Percentiles rank a stretch among this genome's conserved stretches.
These are phyloP conservation scores for Ptychadena robeensis DNA, from an alignment of 2,797 vertebrate species.

Conservation along the genomic window DNA sequence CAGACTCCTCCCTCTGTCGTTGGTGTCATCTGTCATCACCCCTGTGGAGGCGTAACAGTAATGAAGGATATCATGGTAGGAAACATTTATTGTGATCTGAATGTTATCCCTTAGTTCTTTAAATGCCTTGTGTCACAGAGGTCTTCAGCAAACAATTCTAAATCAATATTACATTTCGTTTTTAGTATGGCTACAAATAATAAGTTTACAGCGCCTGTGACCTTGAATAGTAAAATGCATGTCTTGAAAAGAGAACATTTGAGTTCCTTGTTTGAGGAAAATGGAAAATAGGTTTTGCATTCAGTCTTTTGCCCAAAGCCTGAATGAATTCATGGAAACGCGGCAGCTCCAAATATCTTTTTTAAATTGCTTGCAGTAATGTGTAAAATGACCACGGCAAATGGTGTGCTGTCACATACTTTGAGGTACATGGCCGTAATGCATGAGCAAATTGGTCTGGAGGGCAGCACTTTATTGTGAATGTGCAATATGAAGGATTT, in stretches of 20 bases:
- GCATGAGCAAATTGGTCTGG: constrained; percentile 40
- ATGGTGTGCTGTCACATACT: constrained; percentile 45
- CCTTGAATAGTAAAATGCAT: neutral
- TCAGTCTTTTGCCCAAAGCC: constrained; percentile 31
- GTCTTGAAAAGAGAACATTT: constrained; percentile 15
- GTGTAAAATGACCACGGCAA: constrained; percentile 24
- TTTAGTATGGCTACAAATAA: neutral
- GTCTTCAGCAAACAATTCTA: too few relatives aligned
- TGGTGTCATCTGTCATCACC: too few relatives aligned
- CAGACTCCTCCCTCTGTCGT: too few relatives aligned
- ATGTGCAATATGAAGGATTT: constrained; percentile 32
- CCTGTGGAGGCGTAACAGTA: too few relatives aligned
- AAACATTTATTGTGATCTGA: too few relatives aligned
- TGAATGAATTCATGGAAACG: constrained; percentile 15
- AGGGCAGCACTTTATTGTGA: constrained; percentile 34
- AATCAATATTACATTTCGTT: too few relatives aligned
- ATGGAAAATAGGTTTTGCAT: constrained; percentile 2
- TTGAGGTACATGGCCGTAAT: constrained; percentile 43
- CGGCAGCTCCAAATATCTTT: constrained; percentile 20
- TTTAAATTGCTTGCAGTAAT: constrained; percentile 46
- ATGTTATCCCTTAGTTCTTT: too few relatives aligned
- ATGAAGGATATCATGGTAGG: too few relatives aligned
- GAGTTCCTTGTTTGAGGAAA: constrained; percentile 17
- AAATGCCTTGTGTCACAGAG: too few relatives aligned
- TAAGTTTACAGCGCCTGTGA: neutral